These are phyloP conservation scores for Lineus longissimus DNA, from an alignment of 1,140 invertebrate genomes.

Conservation along the genomic window DNA sequence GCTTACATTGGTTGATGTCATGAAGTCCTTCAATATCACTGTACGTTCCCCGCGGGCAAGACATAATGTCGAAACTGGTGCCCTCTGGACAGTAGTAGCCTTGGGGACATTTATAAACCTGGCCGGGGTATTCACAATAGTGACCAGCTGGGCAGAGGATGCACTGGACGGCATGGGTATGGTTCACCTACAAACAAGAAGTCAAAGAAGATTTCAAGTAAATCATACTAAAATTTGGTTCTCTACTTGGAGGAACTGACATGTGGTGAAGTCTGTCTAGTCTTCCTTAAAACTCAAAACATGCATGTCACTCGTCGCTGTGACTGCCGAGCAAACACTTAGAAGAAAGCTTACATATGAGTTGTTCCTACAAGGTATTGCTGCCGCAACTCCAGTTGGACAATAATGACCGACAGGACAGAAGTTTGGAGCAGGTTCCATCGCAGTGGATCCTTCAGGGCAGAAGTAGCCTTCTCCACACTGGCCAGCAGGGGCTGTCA, in stretches of 20 bases:
- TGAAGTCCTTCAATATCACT: constrained; percentile 37
- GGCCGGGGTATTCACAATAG: constrained; percentile 38
- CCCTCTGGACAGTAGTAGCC: constrained; percentile 49
- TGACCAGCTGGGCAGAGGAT: constrained; percentile 42
- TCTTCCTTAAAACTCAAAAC: too few species aligned
- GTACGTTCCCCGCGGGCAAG: constrained; percentile 48
- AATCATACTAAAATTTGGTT: not conserved
- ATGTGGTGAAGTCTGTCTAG: not conserved
- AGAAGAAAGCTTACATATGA: constrained; percentile 41
- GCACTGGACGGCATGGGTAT: constrained; percentile 42
- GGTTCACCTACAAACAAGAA: constrained; percentile 35
- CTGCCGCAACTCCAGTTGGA: constrained; percentile 31
- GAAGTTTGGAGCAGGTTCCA: not conserved
- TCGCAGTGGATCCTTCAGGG: constrained; percentile 27
- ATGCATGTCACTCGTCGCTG: too few species aligned
- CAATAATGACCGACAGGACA: constrained; percentile 30
- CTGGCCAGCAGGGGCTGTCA: constrained; percentile 34
- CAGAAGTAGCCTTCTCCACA: constrained; percentile 46
- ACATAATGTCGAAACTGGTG: constrained; percentile 40
- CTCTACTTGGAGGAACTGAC: not conserved
- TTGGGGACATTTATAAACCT: constrained; percentile 31
- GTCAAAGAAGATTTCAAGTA: not conserved
- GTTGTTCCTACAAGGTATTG: constrained; percentile 42
- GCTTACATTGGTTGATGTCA: constrained; percentile 38
- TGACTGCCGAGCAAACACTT: too few species aligned